Percentiles rank a stretch among this genome's conserved stretches.
These are phyloP conservation scores for Sycon ciliatum DNA, from an alignment of 37 sponge, comb jelly and placozoan species.

Conservation along the genomic window DNA sequence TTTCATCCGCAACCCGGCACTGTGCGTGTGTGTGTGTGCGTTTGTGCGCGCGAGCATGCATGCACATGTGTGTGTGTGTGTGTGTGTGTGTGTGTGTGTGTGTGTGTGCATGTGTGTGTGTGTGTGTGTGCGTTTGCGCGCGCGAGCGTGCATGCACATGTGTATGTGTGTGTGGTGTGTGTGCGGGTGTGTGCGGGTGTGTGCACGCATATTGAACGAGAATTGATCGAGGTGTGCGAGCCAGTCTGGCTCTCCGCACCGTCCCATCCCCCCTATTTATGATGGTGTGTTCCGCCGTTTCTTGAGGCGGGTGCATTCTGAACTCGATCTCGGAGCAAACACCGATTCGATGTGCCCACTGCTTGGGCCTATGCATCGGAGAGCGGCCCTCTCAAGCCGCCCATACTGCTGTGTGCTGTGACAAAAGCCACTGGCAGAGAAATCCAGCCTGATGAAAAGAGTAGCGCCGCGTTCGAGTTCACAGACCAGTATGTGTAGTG, in stretches of 20 bases:
- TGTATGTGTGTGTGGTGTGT: slow-evolving; percentile 10
- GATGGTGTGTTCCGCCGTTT: too few species aligned
- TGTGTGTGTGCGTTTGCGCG: background rate
- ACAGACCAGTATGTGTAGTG: too few species aligned
- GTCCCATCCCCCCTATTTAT: too few species aligned
- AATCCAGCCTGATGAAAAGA: too few species aligned
- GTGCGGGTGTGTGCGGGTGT: slow-evolving; percentile 15
- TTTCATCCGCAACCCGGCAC: background rate
- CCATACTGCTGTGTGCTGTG: too few species aligned
- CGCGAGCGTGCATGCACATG: background rate
- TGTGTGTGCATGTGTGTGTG: background rate
- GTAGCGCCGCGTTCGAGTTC: too few species aligned
- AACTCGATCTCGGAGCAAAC: too few species aligned
- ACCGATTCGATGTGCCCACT: too few species aligned
- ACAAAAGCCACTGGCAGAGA: too few species aligned
- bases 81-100: slow-evolving; percentile 3
- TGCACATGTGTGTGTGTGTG: background rate
- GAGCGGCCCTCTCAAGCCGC: too few species aligned
- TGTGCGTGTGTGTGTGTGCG: slow-evolving; percentile 39
- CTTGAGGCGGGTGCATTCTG: too few species aligned
- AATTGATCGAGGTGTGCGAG: background rate
- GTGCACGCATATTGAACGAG: background rate
- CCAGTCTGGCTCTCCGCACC: background rate
- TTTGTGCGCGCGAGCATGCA: slow-evolving; percentile 1
- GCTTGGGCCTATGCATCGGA: too few species aligned